Percentiles rank a stretch among this genome's conserved stretches.
These are phyloP conservation scores for Platichthys stellatus DNA, from an alignment of 2,113 vertebrate genomes.

Conservation along the genomic window DNA sequence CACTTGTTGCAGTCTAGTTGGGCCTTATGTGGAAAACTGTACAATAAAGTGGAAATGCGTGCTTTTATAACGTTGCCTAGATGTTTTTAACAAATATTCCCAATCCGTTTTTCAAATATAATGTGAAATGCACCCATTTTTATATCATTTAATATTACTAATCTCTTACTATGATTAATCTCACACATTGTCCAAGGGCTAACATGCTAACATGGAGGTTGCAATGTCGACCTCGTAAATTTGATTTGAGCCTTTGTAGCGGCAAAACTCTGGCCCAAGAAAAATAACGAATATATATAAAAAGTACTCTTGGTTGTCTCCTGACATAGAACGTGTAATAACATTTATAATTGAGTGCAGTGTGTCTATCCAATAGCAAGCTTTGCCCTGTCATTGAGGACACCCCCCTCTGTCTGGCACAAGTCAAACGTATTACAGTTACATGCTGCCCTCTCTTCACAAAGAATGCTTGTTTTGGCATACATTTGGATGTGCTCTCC, in stretches of 20 bases:
- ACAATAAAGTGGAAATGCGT: background rate
- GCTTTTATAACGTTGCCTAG: background rate
- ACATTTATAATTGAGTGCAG: background rate
- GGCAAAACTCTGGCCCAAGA: too few relatives aligned
- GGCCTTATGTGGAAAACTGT: background rate
- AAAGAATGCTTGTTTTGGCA: conserved; percentile 68
- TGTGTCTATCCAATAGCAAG: background rate
- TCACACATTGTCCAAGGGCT: background rate
- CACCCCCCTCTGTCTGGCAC: conserved; percentile 49
- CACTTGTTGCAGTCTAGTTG: conserved; percentile 1
- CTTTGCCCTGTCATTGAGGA: conserved; percentile 36
- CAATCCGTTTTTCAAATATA: background rate
- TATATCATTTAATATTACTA: background rate
- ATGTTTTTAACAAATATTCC: background rate
- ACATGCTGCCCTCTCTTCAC: conserved; percentile 59
- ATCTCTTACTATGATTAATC: too few relatives aligned
- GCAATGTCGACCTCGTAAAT: too few relatives aligned
- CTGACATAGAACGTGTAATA: background rate
- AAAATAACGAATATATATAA: too few relatives aligned
- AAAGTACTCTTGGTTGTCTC: too few relatives aligned
- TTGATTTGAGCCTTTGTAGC: too few relatives aligned
- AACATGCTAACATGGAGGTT: too few relatives aligned
- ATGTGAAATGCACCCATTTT: background rate
- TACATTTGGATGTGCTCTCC: conserved; percentile 46
- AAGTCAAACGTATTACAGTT: conserved; percentile 53